Base-by-base conservation (phyloP, 2,113 vertebrate genomes). In the Pipa parva region DNA sequence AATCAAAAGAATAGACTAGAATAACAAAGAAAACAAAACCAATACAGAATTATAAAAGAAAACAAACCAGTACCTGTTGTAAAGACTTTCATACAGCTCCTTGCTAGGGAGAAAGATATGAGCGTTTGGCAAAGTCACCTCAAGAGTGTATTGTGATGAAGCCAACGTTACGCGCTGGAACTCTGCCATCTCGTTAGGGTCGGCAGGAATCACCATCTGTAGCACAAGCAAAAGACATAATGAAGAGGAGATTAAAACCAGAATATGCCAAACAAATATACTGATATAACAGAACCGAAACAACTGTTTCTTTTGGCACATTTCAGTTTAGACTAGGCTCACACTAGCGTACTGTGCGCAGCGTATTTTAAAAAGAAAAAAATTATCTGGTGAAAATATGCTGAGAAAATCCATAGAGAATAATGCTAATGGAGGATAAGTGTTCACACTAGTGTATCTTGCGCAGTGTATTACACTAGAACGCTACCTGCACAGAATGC, bases 191-290 rank as follows among this genome's bases (percentile, higher is more conserved):
- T 96, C 94, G 58, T 90, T 90, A 0, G 89, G 84, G 73, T 95
- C 92, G 21, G 92, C 94, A 1, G 94, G 94, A 69, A 95, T 95
- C 71, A 96, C 94, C 94, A 95, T 95, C 94, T 96, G 20, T 28
- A 13, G 8, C 7, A 17, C 2, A 15, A 13, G 2, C 22, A 7
- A 13, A 5, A 9, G n/a, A 2, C n/a, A n/a, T n/a, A n/a, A n/a
- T n/a, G n/a, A n/a, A n/a, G n/a, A n/a, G n/a, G n/a, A 50, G 22
- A 7, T 7, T 18, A n/a, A 25, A 25, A 2, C 11, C 17, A 28
- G 55, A 33, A 24, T 18, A 24, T 5, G 3, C 10, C 13, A 42
- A n/a, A 42, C 15, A n/a, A n/a, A n/a, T n/a, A n/a, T n/a, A n/a
- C n/a, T n/a, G n/a, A n/a, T n/a, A n/a, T n/a, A n/a, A n/a, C n/a